phyloP scores from a whole-genome alignment of 2,113 vertebrate species.

The Chloroceryle aenea region DNA sequence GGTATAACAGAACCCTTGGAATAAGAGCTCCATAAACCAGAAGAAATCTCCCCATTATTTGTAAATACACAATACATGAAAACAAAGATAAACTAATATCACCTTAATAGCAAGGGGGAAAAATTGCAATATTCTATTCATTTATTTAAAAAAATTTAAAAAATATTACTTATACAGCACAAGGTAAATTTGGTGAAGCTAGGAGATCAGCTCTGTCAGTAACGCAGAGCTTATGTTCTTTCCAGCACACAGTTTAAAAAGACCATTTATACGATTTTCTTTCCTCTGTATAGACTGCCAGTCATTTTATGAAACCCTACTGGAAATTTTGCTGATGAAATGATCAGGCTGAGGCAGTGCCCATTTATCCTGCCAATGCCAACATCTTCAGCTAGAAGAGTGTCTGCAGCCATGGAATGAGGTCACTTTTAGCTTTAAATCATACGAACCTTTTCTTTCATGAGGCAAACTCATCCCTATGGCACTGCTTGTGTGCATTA shows the following conservation, averaged over 20 bases:
- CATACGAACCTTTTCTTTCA: neutral
- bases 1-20: neutral
- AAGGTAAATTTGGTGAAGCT: neutral
- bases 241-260: neutral
- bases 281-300: neutral
- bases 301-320: neutral
- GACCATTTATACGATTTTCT: neutral
- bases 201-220: neutral
- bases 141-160: neutral
- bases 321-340: conserved; percentile 21
- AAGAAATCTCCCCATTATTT: neutral
- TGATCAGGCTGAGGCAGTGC: rapidly evolving
- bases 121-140: neutral
- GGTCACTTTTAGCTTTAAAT: neutral
- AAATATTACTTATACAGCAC: neutral
- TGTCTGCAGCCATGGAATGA: neutral
- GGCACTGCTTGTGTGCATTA: rapidly evolving
- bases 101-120: neutral
- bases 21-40: neutral
- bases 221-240: neutral
- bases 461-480: neutral
- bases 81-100: neutral
- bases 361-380: rapidly evolving
- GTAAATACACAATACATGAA: neutral
- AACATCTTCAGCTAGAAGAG: neutral